Conservation (phyloP, 2,797 vertebrate genomes). For the Schizopygopsis pylzovi region DNA sequence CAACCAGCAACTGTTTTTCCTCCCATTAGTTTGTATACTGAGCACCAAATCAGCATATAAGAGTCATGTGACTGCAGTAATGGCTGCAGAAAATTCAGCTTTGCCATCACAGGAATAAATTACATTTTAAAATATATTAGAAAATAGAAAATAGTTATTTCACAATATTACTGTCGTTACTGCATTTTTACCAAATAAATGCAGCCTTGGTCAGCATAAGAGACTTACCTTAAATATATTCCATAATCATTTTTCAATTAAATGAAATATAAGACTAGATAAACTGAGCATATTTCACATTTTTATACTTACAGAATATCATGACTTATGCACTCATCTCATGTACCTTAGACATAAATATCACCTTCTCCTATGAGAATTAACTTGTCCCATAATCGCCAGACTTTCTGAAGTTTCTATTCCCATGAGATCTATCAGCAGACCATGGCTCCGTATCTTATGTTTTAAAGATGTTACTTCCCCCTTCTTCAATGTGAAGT, state of each 20-base stretch:
- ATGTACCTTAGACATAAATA: conserved; percentile 11
- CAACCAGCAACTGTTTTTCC: too few species aligned
- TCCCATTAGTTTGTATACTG: background rate
- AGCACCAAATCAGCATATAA: background rate
- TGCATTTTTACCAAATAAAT: background rate
- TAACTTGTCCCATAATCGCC: conserved; percentile 16
- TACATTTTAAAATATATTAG: background rate
- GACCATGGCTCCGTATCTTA: background rate
- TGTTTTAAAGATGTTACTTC: conserved; percentile 24
- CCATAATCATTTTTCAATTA: background rate
- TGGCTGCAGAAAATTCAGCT: background rate
- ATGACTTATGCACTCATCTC: background rate
- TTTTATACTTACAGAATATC: background rate
- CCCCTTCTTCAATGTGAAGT: background rate
- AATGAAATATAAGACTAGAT: background rate
- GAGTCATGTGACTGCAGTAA: background rate
- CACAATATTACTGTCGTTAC: background rate
- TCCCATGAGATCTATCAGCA: background rate
- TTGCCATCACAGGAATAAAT: background rate
- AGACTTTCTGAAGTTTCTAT: conserved; percentile 1
- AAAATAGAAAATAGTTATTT: background rate
- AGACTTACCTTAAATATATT: background rate
- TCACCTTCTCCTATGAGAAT: conserved; percentile 17
- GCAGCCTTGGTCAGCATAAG: background rate
- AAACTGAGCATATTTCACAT: background rate